phyloP scores from a whole-genome alignment of 2,797 vertebrate species.

The Hyperoplus immaculatus region DNA sequence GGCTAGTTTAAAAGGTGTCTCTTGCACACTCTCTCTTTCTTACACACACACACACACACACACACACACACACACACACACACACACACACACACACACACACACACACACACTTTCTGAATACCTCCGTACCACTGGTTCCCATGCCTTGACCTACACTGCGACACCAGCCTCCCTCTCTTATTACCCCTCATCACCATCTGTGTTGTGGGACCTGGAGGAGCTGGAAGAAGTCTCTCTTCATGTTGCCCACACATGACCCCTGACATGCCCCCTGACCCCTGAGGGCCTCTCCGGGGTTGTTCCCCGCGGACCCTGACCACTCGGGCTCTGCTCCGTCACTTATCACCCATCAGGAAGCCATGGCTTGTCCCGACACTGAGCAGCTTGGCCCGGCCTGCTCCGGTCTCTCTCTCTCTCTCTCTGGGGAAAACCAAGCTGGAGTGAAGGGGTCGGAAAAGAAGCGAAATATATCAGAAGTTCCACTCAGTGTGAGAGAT shows the following conservation, averaged over 20 bases:
- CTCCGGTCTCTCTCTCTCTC: constrained; percentile 16
- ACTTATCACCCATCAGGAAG: constrained; percentile 82
- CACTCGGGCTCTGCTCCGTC: constrained; percentile 65
- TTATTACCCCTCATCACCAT: constrained; percentile 66
- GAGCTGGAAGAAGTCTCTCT: constrained; percentile 66
- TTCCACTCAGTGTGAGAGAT: constrained; percentile 59
- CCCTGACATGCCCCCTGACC: constrained; percentile 75
- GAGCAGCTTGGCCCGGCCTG: constrained; percentile 42
- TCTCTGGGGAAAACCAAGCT: constrained; percentile 52
- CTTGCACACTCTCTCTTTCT: neutral
- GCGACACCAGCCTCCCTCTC: constrained; percentile 41
- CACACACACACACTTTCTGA: constrained; percentile 24
- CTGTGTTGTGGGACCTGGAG: constrained; percentile 69
- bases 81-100: constrained; percentile 37
- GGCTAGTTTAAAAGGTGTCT: constrained; percentile 42
- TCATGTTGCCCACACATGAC: constrained; percentile 75
- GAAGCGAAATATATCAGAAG: constrained; percentile 66
- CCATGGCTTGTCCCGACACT: constrained; percentile 52
- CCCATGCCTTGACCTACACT: constrained; percentile 44
- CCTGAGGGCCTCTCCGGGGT: constrained; percentile 39
- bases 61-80: constrained; percentile 29
- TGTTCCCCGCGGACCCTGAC: constrained; percentile 65
- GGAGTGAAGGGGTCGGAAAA: constrained; percentile 51
- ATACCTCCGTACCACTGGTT: constrained; percentile 41
- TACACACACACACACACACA: constrained; percentile 23